Percentiles rank a stretch among this genome's conserved stretches.
Conservation (phyloP, 2,113 vertebrate genomes). For the Arizona elegans region DNA sequence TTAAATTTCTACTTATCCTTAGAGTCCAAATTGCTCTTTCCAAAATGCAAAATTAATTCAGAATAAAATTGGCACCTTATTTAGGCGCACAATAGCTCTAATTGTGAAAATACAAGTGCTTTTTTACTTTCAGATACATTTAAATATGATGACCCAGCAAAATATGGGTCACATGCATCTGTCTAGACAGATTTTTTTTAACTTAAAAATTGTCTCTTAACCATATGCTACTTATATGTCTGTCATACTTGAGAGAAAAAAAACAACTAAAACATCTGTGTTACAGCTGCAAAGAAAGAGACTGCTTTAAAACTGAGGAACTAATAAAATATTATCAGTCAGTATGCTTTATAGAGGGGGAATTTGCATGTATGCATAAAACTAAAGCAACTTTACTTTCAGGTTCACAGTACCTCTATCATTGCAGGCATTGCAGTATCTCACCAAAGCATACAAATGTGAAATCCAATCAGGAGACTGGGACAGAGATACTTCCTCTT, state of each 20-base stretch:
- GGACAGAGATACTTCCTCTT: slow-evolving; percentile 83
- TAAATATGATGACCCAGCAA: slow-evolving; percentile 54
- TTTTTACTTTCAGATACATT: slow-evolving; percentile 51
- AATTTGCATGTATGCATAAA: slow-evolving; percentile 1
- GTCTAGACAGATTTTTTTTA: slow-evolving; percentile 65
- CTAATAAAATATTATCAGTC: slow-evolving; percentile 24
- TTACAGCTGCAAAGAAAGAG: slow-evolving; percentile 54
- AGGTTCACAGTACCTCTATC: slow-evolving; percentile 26
- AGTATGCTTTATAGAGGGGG: neutral
- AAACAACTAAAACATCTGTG: slow-evolving; percentile 60
- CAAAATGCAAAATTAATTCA: slow-evolving; percentile 14
- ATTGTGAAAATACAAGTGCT: slow-evolving; percentile 43
- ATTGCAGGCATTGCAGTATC: slow-evolving; percentile 85
- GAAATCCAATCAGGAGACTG: slow-evolving; percentile 82
- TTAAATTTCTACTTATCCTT: neutral
- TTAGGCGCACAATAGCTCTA: slow-evolving; percentile 27
- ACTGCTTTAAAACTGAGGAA: slow-evolving; percentile 17
- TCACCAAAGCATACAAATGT: slow-evolving; percentile 90
- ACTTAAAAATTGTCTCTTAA: slow-evolving; percentile 51
- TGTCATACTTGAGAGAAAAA: slow-evolving; percentile 38
- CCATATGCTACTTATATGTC: slow-evolving; percentile 45
- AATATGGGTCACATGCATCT: slow-evolving; percentile 61
- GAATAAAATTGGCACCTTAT: slow-evolving; percentile 18
- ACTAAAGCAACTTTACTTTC: slow-evolving; percentile 7
- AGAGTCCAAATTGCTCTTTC: slow-evolving; percentile 11